Evolutionary conservation across 2,113 vertebrate genomes (phyloP), one percentile per base, ranked within the genome.

Genomic region (Aplodontia rufa): DNA sequence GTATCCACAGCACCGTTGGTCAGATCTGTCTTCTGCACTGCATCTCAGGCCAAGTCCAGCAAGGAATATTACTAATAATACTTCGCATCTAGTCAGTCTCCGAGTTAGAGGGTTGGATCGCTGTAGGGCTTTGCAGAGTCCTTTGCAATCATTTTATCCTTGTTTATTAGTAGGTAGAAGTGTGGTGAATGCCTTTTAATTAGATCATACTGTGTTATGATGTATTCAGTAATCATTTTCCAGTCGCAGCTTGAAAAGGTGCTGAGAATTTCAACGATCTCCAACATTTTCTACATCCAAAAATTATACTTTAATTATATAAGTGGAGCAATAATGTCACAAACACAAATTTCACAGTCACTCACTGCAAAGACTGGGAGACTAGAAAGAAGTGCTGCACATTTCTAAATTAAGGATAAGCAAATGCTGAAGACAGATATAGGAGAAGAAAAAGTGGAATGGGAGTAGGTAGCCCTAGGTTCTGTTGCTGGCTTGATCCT

Each of bases 221-320:
- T 60, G 37, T n/a, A 64, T 91, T 91, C 45, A 60, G 75, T 58
- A 16, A 92, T 95, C 84, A 40, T 85, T 93, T 93, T 91, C 96
- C 51, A 19, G 71, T 64, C 24, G 28, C 79, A 64, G 4, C 66
- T 92, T 91, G 47, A 76, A 93, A 93, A 93, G 92, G 72, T 92
- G 66, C 62, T 78, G 87, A 87, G 79, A 80, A 66, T 90, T 80
- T 95, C 69, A 85, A 55, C 71, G 14, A 69, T 75, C 60, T 81
- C 64, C 71, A 90, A 64, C 47, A 51, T 93, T 80, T 81, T 60
- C 47, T 68, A 78, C 49, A 79, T 66, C 45, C 84, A 55, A 20
- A 93, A 92, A 95, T 88, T 92, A 62, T 80, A 72, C 82, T 76
- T 96, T 92, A 93, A 94, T 95, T 87, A 75, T 68, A 2, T 82